Evolutionary conservation across 2,888 invertebrate genomes (phyloP).

Genomic region (Epistrophe grossulariae): DNA sequence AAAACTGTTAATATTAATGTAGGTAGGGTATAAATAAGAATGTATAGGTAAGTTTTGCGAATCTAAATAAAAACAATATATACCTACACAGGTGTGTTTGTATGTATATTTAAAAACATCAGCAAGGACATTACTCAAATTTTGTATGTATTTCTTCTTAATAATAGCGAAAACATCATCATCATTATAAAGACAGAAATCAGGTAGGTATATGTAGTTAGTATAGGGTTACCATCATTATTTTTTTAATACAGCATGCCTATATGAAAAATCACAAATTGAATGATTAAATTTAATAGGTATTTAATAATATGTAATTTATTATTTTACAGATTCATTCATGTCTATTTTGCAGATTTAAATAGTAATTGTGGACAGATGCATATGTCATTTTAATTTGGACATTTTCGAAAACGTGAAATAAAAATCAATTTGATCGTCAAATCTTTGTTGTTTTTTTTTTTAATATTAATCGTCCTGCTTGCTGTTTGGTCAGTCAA

Average conservation of each 20-base stretch:
- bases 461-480: too few relatives aligned
- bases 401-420: too few relatives aligned
- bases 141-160: not conserved
- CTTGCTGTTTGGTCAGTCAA: too few relatives aligned
- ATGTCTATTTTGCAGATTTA: too few relatives aligned
- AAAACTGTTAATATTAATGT: not conserved
- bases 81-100: not conserved
- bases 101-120: not conserved
- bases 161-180: not conserved
- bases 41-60: not conserved
- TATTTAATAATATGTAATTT: too few relatives aligned
- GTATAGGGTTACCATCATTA: not conserved
- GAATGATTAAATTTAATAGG: too few relatives aligned
- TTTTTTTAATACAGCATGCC: not conserved
- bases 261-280: not conserved
- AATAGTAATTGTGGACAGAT: too few relatives aligned
- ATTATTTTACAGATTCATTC: too few relatives aligned
- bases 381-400: too few relatives aligned
- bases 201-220: not conserved
- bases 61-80: not conserved
- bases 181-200: not conserved
- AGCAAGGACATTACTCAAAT: constrained; percentile 5
- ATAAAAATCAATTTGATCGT: too few relatives aligned
- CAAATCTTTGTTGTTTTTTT: too few relatives aligned
- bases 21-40: not conserved